phyloP scores from a whole-genome alignment of 53 echinoderm and acorn worm genomes.

The Holothuria scabra region DNA sequence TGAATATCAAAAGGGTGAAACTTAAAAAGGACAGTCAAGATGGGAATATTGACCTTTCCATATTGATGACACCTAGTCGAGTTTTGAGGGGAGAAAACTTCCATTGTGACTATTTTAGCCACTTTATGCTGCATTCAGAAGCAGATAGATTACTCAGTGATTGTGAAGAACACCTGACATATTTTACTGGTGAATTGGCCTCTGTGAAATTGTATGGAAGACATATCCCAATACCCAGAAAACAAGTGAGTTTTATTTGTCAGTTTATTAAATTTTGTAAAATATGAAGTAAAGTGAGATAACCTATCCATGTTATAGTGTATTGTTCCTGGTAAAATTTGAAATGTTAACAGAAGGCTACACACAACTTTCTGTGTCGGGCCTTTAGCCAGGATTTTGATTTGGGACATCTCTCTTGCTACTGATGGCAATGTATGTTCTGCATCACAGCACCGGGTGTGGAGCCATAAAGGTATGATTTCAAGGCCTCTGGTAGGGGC shows the following conservation, averaged over 20 bases:
- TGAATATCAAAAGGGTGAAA: neutral
- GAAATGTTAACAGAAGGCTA: too few species aligned
- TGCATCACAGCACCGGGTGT: too few species aligned
- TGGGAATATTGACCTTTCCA: neutral
- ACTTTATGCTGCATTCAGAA: constrained; percentile 54
- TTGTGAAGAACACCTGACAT: constrained; percentile 69
- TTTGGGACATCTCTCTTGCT: too few species aligned
- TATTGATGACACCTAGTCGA: neutral
- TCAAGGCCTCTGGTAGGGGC: too few species aligned
- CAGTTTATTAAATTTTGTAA: neutral
- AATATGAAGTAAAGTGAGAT: too few species aligned
- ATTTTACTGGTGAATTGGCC: constrained; percentile 79
- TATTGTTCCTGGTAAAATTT: too few species aligned
- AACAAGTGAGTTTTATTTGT: constrained; percentile 62
- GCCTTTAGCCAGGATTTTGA: too few species aligned
- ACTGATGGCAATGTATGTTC: too few species aligned
- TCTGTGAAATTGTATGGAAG: constrained; percentile 80
- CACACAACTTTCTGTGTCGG: too few species aligned
- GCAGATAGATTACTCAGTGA: constrained; percentile 65
- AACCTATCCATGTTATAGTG: too few species aligned
- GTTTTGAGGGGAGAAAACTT: constrained; percentile 64
- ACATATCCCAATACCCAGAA: constrained; percentile 78
- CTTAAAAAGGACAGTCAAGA: neutral
- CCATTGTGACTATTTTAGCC: constrained; percentile 76
- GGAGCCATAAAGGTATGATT: too few species aligned